A percentile compares a stretch with the other conserved stretches of the same genome.
These are phyloP conservation scores for Ariopsis seemanni DNA, from an alignment of 2,113 vertebrate genomes.

Conservation along the genomic window DNA sequence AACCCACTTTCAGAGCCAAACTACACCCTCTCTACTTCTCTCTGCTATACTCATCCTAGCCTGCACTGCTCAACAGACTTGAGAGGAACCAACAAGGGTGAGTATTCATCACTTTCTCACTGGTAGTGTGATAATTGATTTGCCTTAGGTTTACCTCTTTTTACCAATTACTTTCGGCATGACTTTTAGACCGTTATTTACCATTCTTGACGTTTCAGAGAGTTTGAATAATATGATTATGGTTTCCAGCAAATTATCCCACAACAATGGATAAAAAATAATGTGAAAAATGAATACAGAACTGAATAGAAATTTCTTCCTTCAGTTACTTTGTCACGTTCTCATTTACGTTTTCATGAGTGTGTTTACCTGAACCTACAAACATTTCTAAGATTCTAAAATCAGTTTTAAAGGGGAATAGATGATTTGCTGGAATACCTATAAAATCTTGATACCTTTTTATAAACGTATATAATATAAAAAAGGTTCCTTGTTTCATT, in stretches of 20 bases:
- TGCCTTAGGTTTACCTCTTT: not conserved
- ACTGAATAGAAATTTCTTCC: not conserved
- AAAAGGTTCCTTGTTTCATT: not conserved
- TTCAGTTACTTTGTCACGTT: not conserved
- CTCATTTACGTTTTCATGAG: not conserved
- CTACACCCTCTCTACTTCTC: constrained; percentile 15
- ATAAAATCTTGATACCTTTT: not conserved
- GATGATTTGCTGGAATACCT: not conserved
- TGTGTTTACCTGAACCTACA: not conserved
- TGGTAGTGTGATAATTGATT: not conserved
- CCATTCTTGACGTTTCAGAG: not conserved
- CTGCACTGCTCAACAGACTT: constrained; percentile 38
- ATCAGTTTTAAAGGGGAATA: not conserved
- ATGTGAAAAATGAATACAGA: not conserved
- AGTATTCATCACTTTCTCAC: constrained; percentile 29
- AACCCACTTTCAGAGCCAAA: constrained; percentile 23
- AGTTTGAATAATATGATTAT: not conserved
- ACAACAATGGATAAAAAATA: not conserved
- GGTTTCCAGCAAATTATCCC: not conserved
- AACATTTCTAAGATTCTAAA: not conserved
- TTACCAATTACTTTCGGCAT: not conserved
- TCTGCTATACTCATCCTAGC: constrained; percentile 39
- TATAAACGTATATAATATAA: not conserved
- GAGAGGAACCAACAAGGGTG: constrained; percentile 30
- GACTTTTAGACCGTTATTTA: not conserved